A percentile compares a stretch with the other conserved stretches of the same genome.
Evolutionary conservation across 2,797 vertebrate genomes (phyloP).

Genomic region (Artibeus lituratus): DNA sequence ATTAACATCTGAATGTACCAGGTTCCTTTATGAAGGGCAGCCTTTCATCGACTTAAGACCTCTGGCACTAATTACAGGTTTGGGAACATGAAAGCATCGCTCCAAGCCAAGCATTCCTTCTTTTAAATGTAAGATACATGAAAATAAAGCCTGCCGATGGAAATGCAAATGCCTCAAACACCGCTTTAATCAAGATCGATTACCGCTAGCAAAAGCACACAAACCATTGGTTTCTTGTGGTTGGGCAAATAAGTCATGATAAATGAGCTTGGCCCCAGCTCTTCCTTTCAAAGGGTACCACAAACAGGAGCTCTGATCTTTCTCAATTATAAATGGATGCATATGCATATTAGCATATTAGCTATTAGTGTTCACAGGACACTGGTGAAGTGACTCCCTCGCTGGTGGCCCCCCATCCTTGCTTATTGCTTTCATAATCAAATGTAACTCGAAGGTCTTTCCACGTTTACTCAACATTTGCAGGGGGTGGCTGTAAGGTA

Average conservation of each 20-base stretch:
- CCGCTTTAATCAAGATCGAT: not conserved
- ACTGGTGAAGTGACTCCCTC: not conserved
- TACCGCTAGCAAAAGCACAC: not conserved
- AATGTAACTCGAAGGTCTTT: not conserved
- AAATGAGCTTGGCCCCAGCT: not conserved
- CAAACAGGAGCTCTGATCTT: not conserved
- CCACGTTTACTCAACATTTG: not conserved
- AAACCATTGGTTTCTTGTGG: not conserved
- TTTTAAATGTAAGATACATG: not conserved
- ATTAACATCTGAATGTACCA: not conserved
- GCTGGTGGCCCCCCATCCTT: not conserved
- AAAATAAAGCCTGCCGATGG: not conserved
- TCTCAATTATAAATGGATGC: not conserved
- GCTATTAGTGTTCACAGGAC: not conserved
- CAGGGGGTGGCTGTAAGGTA: not conserved
- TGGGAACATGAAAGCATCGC: not conserved
- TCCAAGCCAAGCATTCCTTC: not conserved
- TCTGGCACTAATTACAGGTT: conserved; percentile 26
- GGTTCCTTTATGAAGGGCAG: not conserved
- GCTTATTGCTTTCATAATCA: not conserved
- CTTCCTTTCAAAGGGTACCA: not conserved
- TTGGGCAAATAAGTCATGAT: not conserved
- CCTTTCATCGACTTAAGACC: not conserved
- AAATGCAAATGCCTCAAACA: not conserved
- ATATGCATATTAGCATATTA: not conserved